phyloP scores from a whole-genome alignment of 2,797 vertebrate species.

The Falco biarmicus region DNA sequence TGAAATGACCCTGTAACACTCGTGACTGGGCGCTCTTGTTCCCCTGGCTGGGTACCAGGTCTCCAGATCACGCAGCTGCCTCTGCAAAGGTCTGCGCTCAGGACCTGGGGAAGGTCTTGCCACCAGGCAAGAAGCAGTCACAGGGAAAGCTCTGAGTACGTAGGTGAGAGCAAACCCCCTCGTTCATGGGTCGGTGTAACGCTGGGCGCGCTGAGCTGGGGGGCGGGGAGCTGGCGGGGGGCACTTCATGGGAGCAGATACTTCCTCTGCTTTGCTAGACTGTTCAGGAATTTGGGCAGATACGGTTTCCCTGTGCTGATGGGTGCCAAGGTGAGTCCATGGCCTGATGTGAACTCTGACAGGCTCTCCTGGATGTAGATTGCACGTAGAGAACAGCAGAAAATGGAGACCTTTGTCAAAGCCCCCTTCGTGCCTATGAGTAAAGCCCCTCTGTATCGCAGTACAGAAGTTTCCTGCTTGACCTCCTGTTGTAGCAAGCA shows the following conservation, averaged over 20 bases:
- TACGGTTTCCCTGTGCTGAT: not conserved
- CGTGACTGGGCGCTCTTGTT: not conserved
- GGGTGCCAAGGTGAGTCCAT: not conserved
- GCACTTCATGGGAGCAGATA: not conserved
- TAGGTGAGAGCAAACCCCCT: not conserved
- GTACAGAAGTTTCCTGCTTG: not conserved
- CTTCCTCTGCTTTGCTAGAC: not conserved
- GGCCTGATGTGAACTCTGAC: not conserved
- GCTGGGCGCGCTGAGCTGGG: not conserved
- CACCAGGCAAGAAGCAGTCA: not conserved
- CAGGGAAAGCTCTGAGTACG: not conserved
- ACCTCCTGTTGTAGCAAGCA: not conserved
- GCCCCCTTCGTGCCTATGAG: not conserved
- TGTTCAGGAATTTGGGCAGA: not conserved
- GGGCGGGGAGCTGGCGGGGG: not conserved
- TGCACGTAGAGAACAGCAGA: not conserved
- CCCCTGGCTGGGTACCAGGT: rapidly evolving
- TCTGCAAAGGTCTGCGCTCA: not conserved
- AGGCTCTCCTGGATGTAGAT: not conserved
- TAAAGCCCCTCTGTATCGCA: not conserved
- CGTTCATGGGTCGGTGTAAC: too few relatives aligned
- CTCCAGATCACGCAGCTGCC: not conserved
- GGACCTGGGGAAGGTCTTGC: not conserved
- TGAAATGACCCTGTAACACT: not conserved
- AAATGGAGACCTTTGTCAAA: not conserved